Evolutionary conservation across 2,797 vertebrate genomes (phyloP), one percentile per base, ranked within the genome.

Genomic region (Falco cherrug): DNA sequence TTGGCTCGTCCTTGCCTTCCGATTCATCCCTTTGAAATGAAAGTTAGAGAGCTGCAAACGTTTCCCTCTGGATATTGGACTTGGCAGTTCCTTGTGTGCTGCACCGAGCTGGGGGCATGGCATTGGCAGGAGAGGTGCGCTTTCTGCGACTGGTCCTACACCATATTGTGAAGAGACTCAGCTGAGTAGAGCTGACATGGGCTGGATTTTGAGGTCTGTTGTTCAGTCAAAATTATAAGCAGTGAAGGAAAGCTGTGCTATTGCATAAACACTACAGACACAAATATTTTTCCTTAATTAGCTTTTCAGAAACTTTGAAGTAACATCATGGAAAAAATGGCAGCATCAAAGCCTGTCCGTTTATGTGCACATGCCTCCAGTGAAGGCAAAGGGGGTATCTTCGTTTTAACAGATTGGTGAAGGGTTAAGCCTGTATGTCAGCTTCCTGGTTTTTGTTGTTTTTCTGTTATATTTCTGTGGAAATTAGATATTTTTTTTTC

Each of bases 21-120:
- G 69, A 5, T 41, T 64, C 0, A 0, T 53, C 15, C n/a, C 24
- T 79, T 74, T 69, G 63, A 73, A 79, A 59, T 51, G 19, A 0
- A 53, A 57, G 37, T 51, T 19, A 71, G 65, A 37, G 57, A 10
- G n/a, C 17, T 59, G 31, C 2, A 5, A 24, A 29, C 6, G 10
- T 51, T 82, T 59, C 17, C 11, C 11, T 63, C 9, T 1, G 4
- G 35, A 12, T 5, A 0, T 4, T 64, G 54, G 39, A 41, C 26
- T 63, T 0, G 0, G 39, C 15, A 22, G 20, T 59, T 76, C 47
- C 29, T n/a, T 0, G 0, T 3, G 59, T 29, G 15, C 61, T 43
- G 33, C 31, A 8, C 19, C 0, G 0, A 78, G 63, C 33, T 0
- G 0, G 26, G 9, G 6, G 50, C 28, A 9, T 0, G 0, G 22